Evolutionary conservation across 2,113 vertebrate species (phyloP).

Genomic region (Stigmatopora argus): DNA sequence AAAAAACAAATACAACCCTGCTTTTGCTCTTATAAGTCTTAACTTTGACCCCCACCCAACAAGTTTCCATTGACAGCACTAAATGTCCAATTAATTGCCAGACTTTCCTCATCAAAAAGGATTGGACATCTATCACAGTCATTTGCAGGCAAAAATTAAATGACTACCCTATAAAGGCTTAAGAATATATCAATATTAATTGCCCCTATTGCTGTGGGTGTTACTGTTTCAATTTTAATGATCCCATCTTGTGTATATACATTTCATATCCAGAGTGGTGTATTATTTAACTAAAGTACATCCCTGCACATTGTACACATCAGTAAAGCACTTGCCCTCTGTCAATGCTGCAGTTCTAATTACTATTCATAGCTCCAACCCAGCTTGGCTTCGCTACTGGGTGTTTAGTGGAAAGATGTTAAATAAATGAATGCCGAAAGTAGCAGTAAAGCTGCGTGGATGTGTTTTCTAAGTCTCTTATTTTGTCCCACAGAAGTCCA

Average conservation of each 20-base stretch:
- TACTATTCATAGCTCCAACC: constrained; percentile 1
- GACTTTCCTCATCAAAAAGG: no score
- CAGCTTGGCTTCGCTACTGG: constrained; percentile 8
- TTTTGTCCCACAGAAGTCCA: constrained; percentile 38
- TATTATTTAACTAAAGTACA: background rate
- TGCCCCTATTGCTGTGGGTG: background rate
- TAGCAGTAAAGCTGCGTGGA: background rate
- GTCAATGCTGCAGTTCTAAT: background rate
- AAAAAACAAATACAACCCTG: no score
- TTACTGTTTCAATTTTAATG: background rate
- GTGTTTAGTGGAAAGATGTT: constrained; percentile 7
- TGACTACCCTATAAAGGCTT: no score
- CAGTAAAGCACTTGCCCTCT: background rate
- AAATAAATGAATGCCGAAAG: background rate
- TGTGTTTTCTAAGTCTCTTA: background rate
- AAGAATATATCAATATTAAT: background rate
- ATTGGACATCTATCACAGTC: background rate
- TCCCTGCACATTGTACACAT: background rate
- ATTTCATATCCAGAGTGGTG: background rate
- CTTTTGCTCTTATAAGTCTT: background rate
- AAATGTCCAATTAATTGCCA: no score
- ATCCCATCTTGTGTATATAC: background rate
- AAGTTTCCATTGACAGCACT: no score
- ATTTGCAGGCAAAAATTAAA: no score
- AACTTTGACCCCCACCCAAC: no score